Base-by-base conservation (phyloP, 1,140 invertebrate species). In the Tetragnatha versicolor region DNA sequence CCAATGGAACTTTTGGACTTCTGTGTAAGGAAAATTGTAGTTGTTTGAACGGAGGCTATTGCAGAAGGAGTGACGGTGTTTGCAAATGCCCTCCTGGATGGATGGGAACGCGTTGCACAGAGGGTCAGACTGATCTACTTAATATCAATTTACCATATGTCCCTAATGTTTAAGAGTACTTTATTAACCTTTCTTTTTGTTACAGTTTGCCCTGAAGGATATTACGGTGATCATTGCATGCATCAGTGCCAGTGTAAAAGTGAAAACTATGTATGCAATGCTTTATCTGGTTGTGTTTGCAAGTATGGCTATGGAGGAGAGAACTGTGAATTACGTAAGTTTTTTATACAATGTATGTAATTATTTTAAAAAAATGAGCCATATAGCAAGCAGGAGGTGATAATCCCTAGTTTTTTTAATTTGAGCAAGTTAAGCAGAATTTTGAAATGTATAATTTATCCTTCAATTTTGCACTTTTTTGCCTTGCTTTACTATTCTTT, bases 201-300 rank as follows among this genome's bases (percentile, higher is more conserved):
- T 76, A 17, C 42, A 83, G 49, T 93, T 79, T 97, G 95, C 82
- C 93, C 94, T 0, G 93, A 94, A 84, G 94, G 94, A 60, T 96
- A 93, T 85, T 95, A 90, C 85, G 94, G 94, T 22, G 91, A 94
- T 78, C 92, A 95, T 83, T 97, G 95, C 83, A 93, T 95, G 90
- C 86, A 90, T 66, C 66, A 90, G 0, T 86, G 85, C 58, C 89
- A 91, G 76, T 96, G 94, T 84, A 87, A 88, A 70, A 92, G 90
- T 65, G 90, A 91, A 10, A 91, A 92, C 83, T 95, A 92, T 86
- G 89, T 91, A 65, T 97, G 95, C 83, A 92, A 96, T 85, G 89
- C 93, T 10, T 89, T 91, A 2, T 83, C 89, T 2, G 95, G 95
- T 17, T 97, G 95, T 85, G 87, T 91, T 12, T 96, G 94, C 82